phyloP scores from a whole-genome alignment of 1,140 invertebrate species.

The fruit fly (Drosophila melanogaster) region Release_6_plus_ISO1_MT NC_004354.4:5285501-5286000 shows the following conservation, averaged over 20 bases:
- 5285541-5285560: constrained; percentile 38
- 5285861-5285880: constrained; percentile 20
- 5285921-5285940: constrained; percentile 7
- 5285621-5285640: background rate
- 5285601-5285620: background rate
- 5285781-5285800: constrained; percentile 66
- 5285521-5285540: constrained; percentile 11
- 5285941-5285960: background rate
- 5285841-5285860: constrained; percentile 52
- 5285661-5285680: constrained; percentile 19
- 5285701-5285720: constrained; percentile 73
- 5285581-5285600: background rate
- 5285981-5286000: background rate
- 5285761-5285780: constrained; percentile 28
- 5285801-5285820: constrained; percentile 82
- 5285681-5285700: constrained; percentile 60
- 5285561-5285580: background rate
- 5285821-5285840: constrained; percentile 73
- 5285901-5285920: constrained; percentile 31
- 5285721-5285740: constrained; percentile 76
- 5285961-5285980: background rate
- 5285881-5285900: constrained; percentile 22
- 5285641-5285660: background rate
- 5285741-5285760: constrained; percentile 15
- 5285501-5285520: background rate